Evolutionary conservation across 1,140 invertebrate genomes (phyloP).

Genomic region (Drosophila albomicans): DNA sequence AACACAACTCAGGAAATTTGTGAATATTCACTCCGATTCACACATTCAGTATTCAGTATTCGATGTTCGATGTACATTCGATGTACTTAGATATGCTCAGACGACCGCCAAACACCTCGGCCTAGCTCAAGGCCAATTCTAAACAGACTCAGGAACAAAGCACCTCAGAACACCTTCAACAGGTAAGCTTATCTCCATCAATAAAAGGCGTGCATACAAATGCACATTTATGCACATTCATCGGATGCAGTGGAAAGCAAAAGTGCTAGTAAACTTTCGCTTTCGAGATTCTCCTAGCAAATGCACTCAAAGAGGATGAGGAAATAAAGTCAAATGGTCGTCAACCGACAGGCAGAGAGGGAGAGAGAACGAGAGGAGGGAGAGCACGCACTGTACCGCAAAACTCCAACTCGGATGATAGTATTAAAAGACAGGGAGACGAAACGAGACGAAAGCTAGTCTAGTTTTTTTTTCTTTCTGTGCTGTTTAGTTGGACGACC

Average conservation of each 20-base stretch:
- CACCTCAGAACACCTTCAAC: too few species aligned
- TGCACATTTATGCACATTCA: too few species aligned
- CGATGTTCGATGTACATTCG: neutral
- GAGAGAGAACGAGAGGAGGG: neutral
- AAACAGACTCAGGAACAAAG: neutral
- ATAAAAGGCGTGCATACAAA: too few species aligned
- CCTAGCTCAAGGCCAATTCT: neutral
- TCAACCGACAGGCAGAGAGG: constrained; percentile 5
- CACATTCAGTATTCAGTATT: constrained; percentile 5
- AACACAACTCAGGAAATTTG: constrained; percentile 33
- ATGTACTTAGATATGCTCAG: neutral
- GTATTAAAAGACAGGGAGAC: neutral
- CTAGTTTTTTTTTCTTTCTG: constrained; percentile 2
- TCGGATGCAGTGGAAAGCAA: neutral
- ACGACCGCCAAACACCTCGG: constrained; percentile 30
- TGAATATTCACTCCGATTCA: neutral
- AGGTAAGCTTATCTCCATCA: too few species aligned
- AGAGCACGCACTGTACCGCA: constrained; percentile 41
- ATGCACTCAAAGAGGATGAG: neutral
- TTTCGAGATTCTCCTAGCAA: constrained; percentile 11
- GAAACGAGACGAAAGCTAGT: constrained; percentile 1
- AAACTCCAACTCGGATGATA: constrained; percentile 15
- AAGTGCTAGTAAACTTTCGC: constrained; percentile 28
- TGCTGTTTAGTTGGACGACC: constrained; percentile 61
- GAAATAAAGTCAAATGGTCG: constrained; percentile 44